Conservation (phyloP, 2,888 invertebrate genomes). For the Pegoplata infirma region DNA sequence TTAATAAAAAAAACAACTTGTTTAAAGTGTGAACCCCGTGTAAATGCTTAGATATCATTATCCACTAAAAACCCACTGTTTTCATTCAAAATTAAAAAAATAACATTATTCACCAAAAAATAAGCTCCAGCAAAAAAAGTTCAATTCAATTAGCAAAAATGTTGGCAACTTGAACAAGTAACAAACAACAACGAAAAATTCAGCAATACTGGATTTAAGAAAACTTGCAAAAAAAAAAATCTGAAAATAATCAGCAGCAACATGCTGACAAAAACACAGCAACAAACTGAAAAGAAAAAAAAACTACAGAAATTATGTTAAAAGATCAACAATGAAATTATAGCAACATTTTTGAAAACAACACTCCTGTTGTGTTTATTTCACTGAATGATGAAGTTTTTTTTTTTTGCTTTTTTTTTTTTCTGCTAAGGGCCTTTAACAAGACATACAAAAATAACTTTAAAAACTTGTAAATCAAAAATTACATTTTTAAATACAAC, state of each 20-base stretch:
- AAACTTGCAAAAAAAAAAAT: constrained; percentile 35
- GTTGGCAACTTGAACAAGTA: constrained; percentile 42
- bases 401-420: too few relatives aligned
- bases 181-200: constrained; percentile 13
- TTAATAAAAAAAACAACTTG: too few relatives aligned
- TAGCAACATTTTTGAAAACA: constrained; percentile 56
- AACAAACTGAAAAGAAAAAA: too few relatives aligned
- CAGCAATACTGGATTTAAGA: constrained; percentile 32
- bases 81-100: not conserved
- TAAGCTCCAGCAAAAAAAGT: constrained; percentile 49
- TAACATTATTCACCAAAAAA: not conserved
- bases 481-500: constrained; percentile 21
- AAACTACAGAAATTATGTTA: constrained; percentile 42
- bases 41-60: too few relatives aligned
- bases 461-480: constrained; percentile 43
- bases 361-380: constrained; percentile 40
- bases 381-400: constrained; percentile 28
- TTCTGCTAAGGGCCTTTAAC: constrained; percentile 46
- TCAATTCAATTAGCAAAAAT: constrained; percentile 65
- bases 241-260: constrained; percentile 55
- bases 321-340: constrained; percentile 63
- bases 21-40: too few relatives aligned
- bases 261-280: constrained; percentile 46
- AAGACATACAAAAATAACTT: constrained; percentile 11
- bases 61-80: too few relatives aligned